Evolutionary conservation across 2,113 vertebrate species (phyloP), one percentile per base, ranked within the genome.

Genomic region (Microcebus jonahi): DNA sequence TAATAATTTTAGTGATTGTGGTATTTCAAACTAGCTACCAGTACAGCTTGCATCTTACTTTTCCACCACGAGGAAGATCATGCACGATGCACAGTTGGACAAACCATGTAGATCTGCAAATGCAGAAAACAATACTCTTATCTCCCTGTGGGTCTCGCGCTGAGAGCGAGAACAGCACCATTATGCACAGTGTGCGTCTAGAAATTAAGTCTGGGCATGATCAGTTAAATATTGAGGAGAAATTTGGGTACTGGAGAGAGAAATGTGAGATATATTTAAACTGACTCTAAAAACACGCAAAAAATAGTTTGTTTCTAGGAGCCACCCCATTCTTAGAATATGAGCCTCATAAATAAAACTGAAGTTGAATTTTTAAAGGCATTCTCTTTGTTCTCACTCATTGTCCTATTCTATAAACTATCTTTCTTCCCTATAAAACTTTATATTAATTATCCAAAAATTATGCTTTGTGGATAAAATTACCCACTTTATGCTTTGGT

Each of bases 141-240:
- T 25, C 71, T 75, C 71, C 25, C 81, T 77, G 25, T 79, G 90
- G 96, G 31, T 45, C 63, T 63, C 4, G 31, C 50, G 55, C 2
- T 57, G 29, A 94, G 25, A 88, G 53, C 34, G 6, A 91, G 25
- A 97, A 92, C 53, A 86, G 70, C 7, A 27, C 34, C 4, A 50
- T 63, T 89, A 75, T 50, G 42, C 79, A 93, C 82, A 65, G 68
- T 63, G 18, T 53, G 93, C 23, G 79, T 85, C 86, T 68, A 92
- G 71, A 97, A 96, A 87, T 59, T 90, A 85, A 23, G 68, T 45
- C 59, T 93, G 8, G 27, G 29, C 55, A 45, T 83, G 84, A 94
- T 88, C 34, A 31, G 77, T 91, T 95, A 96, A 88, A 95, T 91
- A 93, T 65, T 31, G 67, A 91, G 68, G 65, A 82, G 77, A 96